Percentiles rank a stretch among this genome's conserved stretches.
These are phyloP conservation scores for Adelosebastes latens DNA, from an alignment of 2,797 vertebrate species.

Conservation along the genomic window DNA sequence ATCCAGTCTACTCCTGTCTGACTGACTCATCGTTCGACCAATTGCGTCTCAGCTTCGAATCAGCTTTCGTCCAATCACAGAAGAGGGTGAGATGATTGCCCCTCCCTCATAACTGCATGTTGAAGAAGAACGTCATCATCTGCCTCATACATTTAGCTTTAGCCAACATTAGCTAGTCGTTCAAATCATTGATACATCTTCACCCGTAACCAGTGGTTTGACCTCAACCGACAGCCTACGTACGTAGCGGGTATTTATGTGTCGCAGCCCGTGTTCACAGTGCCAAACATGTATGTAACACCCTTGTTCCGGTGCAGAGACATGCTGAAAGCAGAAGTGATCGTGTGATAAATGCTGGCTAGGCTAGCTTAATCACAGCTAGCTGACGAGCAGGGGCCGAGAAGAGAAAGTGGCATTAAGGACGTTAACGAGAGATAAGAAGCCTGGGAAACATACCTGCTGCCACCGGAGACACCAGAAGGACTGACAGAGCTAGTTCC, in stretches of 20 bases:
- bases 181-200: slow-evolving; percentile 25
- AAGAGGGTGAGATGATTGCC: not conserved
- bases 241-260: not conserved
- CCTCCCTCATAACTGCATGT: slow-evolving; percentile 53
- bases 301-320: slow-evolving; percentile 68
- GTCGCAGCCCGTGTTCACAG: not conserved
- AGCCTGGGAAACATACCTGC: slow-evolving; percentile 19
- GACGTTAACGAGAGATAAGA: slow-evolving; percentile 49
- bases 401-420: slow-evolving; percentile 60
- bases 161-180: slow-evolving; percentile 69
- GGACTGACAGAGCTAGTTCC: not conserved
- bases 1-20: not conserved
- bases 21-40: slow-evolving; percentile 54
- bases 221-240: not conserved
- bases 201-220: slow-evolving; percentile 1
- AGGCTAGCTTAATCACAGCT: slow-evolving; percentile 66
- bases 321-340: slow-evolving; percentile 74
- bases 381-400: slow-evolving; percentile 68
- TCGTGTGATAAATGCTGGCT: slow-evolving; percentile 78
- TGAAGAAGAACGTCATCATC: slow-evolving; percentile 84
- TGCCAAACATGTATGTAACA: slow-evolving; percentile 78
- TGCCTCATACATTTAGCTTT: slow-evolving; percentile 81
- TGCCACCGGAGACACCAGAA: slow-evolving; percentile 24
- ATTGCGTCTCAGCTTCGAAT: slow-evolving; percentile 16
- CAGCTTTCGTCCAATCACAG: slow-evolving; percentile 58